Evolutionary conservation across 2,888 invertebrate species (phyloP).

Genomic region (Pseudococcus viburni): DNA sequence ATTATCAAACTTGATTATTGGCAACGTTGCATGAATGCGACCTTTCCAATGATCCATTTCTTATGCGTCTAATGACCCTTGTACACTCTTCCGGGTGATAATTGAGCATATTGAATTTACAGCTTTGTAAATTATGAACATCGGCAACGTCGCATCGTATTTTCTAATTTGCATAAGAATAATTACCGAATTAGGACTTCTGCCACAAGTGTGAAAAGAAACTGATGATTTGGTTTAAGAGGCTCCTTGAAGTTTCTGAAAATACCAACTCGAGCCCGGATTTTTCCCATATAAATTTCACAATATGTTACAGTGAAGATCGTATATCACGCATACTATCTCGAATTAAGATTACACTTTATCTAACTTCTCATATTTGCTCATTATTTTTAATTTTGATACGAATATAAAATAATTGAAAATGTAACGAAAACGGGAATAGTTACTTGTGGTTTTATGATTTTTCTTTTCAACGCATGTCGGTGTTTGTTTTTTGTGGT

Average conservation of each 20-base stretch:
- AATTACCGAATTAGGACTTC: not conserved
- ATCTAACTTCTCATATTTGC: conserved; percentile 35
- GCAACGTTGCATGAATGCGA: too few species aligned
- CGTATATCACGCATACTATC: conserved; percentile 6
- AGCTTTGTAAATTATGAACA: too few species aligned
- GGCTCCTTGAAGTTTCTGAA: not conserved
- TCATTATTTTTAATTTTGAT: conserved; percentile 39
- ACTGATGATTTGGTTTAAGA: not conserved
- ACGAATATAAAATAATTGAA: not conserved
- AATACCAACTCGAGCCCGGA: not conserved
- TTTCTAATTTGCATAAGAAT: not conserved
- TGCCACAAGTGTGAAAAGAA: not conserved
- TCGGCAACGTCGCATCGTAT: not conserved
- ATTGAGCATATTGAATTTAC: too few species aligned
- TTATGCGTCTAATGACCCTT: too few species aligned
- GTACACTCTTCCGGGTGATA: too few species aligned
- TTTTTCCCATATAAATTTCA: not conserved
- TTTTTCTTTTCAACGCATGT: conserved; percentile 27
- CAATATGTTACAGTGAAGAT: not conserved
- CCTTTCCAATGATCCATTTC: too few species aligned
- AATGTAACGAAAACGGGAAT: not conserved
- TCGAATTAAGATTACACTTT: conserved; percentile 6
- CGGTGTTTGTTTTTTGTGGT: not conserved
- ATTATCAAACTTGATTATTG: too few species aligned
- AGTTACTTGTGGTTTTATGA: not conserved